These are phyloP conservation scores for Ascidia mentula DNA, from an alignment of 23 tunicate species.

Conservation along the genomic window DNA sequence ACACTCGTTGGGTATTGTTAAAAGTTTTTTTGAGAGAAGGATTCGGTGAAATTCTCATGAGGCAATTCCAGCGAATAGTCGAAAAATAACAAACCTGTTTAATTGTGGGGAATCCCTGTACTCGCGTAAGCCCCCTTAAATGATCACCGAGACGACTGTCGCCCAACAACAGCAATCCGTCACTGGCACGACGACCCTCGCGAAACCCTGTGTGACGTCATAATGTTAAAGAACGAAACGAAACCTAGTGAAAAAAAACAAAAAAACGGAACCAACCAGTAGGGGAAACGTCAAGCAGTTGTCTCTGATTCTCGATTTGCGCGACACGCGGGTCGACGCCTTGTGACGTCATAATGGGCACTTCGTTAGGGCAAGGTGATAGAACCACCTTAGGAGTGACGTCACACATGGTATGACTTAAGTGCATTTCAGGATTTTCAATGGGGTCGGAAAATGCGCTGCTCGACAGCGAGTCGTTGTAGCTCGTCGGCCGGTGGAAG, in stretches of 20 bases:
- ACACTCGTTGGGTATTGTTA: no score
- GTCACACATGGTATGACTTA: slow-evolving; percentile 2
- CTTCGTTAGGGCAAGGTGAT: slow-evolving; percentile 46
- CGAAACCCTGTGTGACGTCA: slow-evolving; percentile 59
- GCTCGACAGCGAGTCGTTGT: slow-evolving; percentile 13
- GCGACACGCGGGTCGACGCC: slow-evolving; percentile 7
- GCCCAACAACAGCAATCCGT: slow-evolving; percentile 71
- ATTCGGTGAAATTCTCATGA: neutral
- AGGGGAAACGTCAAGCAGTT: slow-evolving; percentile 80
- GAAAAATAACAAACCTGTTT: slow-evolving; percentile 42
- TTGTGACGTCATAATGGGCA: slow-evolving; percentile 6
- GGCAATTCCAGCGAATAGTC: neutral
- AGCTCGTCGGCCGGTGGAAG: neutral
- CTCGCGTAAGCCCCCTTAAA: slow-evolving; percentile 48
- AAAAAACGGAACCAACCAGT: slow-evolving; percentile 46
- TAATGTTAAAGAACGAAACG: neutral
- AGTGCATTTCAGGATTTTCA: neutral
- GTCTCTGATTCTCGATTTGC: slow-evolving; percentile 57
- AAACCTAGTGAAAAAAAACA: neutral
- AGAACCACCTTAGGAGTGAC: slow-evolving; percentile 37
- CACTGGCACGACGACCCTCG: slow-evolving; percentile 87
- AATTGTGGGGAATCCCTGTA: slow-evolving; percentile 69
- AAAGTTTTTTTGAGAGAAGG: no score
- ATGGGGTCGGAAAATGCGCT: slow-evolving; percentile 23
- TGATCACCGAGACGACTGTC: slow-evolving; percentile 70